A percentile compares a stretch with the other conserved stretches of the same genome.
These are phyloP conservation scores for Malacoraja senta DNA, from an alignment of 2,797 vertebrate species.

Conservation along the genomic window DNA sequence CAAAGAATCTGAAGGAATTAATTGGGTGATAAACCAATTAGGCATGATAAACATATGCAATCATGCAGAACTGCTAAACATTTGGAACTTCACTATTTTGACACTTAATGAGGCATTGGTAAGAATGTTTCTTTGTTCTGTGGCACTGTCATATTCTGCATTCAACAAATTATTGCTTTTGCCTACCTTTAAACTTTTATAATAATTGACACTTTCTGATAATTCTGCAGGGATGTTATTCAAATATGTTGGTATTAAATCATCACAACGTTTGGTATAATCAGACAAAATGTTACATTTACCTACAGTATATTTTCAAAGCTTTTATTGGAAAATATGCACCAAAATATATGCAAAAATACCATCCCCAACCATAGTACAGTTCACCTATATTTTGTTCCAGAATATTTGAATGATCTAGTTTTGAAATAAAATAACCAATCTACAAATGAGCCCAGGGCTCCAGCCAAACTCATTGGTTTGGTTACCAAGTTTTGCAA, in stretches of 20 bases:
- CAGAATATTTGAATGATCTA: not conserved
- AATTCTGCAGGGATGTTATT: not conserved
- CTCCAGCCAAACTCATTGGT: not conserved
- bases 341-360: not conserved
- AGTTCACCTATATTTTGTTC: not conserved
- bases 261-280: not conserved
- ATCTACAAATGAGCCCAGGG: not conserved
- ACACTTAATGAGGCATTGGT: not conserved
- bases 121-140: not conserved
- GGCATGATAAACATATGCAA: too few species aligned
- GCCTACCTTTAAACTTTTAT: not conserved
- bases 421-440: not conserved
- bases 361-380: not conserved
- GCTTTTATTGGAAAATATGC: not conserved
- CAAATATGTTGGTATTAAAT: not conserved
- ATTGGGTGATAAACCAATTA: not conserved
- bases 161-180: not conserved
- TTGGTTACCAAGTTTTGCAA: not conserved
- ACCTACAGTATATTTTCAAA: not conserved
- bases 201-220: not conserved
- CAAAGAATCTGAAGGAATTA: not conserved
- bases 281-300: not conserved
- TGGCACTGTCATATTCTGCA: not conserved
- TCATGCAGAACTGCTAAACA: not conserved
- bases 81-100: not conserved